A percentile compares a stretch with the other conserved stretches of the same genome.
Conservation (phyloP, 2,797 vertebrate genomes). For the Balearica regulorum region DNA sequence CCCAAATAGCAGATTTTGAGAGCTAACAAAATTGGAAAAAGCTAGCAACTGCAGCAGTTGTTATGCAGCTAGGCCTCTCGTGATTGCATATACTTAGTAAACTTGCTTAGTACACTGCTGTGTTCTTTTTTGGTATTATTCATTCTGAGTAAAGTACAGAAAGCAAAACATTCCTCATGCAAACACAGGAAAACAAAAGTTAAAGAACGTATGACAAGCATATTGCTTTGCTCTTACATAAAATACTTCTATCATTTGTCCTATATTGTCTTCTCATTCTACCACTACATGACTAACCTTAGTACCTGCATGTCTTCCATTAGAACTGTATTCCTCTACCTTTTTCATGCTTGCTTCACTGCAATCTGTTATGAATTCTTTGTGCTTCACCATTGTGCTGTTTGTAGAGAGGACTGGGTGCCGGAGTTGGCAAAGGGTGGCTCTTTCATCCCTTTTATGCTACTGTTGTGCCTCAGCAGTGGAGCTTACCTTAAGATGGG, state of each 20-base stretch:
- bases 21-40: not conserved
- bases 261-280: not conserved
- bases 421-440: not conserved
- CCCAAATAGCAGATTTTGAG: not conserved
- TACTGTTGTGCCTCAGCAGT: not conserved
- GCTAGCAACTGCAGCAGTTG: not conserved
- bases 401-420: not conserved
- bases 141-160: not conserved
- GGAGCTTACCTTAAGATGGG: not conserved
- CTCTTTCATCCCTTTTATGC: not conserved
- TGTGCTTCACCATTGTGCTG: not conserved
- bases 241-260: not conserved
- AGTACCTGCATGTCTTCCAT: not conserved
- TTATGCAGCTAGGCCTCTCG: not conserved
- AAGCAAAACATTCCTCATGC: not conserved
- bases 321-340: not conserved
- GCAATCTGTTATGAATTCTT: not conserved
- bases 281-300: not conserved
- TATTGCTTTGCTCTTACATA: not conserved
- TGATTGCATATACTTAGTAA: not conserved
- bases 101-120: not conserved
- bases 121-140: not conserved
- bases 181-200: not conserved
- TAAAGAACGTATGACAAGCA: not conserved
- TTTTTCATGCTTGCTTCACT: not conserved